phyloP scores from a whole-genome alignment of 2,113 vertebrate genomes.

The Corythaeola cristata region DNA sequence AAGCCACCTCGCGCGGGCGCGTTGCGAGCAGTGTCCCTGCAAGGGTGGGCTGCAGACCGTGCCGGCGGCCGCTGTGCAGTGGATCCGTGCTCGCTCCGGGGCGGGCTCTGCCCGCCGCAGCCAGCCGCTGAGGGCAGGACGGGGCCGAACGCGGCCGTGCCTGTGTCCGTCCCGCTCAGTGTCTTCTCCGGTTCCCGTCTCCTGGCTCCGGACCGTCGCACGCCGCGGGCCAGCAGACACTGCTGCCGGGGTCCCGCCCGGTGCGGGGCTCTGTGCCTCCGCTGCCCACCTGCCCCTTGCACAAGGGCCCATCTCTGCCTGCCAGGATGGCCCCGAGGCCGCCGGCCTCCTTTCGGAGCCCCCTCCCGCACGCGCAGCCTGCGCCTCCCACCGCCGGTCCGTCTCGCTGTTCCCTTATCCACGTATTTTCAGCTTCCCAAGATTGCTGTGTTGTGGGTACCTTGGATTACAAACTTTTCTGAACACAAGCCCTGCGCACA shows the following conservation, averaged over 20 bases:
- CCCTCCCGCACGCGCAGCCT: rapidly evolving
- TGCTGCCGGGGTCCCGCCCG: not conserved
- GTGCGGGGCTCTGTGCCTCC: not conserved
- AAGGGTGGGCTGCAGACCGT: no score
- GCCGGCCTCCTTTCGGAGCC: not conserved
- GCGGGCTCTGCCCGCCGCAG: not conserved
- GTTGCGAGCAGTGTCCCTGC: not conserved
- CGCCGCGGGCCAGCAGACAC: not conserved
- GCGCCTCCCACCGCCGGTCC: not conserved
- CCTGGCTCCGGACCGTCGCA: not conserved
- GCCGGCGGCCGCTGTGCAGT: not conserved
- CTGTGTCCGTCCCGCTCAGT: not conserved
- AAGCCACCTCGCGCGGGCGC: not conserved
- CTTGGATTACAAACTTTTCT: not conserved
- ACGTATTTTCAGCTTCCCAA: not conserved
- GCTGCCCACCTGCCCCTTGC: not conserved
- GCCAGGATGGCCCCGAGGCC: not conserved
- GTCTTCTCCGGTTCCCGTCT: not conserved
- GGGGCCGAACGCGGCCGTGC: rapidly evolving
- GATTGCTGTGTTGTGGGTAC: not conserved
- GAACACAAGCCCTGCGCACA: not conserved
- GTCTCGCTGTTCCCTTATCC: not conserved
- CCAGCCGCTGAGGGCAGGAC: not conserved
- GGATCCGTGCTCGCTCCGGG: not conserved
- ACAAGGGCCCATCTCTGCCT: not conserved